Evolutionary conservation across 2,113 vertebrate genomes (phyloP).

Genomic region (Hirundichthys speculiger): DNA sequence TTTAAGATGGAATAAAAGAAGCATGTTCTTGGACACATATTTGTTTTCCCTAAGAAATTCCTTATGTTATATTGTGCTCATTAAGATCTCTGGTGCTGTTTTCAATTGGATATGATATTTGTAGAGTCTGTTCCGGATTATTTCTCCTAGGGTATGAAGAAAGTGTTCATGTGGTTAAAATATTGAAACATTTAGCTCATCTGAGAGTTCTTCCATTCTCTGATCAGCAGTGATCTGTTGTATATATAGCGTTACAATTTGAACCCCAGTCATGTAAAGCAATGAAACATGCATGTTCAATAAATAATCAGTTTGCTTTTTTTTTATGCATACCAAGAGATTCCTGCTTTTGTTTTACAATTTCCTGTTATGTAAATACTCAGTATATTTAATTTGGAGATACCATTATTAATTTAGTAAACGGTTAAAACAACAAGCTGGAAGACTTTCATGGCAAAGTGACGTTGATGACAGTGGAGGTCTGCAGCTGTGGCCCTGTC

Average conservation of each 20-base stretch:
- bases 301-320: slow-evolving; percentile 52
- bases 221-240: slow-evolving; percentile 20
- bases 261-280: slow-evolving; percentile 32
- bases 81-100: slow-evolving; percentile 30
- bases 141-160: slow-evolving; percentile 23
- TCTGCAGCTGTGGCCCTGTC: slow-evolving; percentile 28
- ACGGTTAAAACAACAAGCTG: slow-evolving; percentile 17
- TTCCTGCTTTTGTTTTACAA: slow-evolving; percentile 1
- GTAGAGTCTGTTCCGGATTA: slow-evolving; percentile 1
- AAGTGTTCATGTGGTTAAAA: slow-evolving; percentile 34
- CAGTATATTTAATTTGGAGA: slow-evolving; percentile 48
- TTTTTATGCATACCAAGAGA: slow-evolving; percentile 23
- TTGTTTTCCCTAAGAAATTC: slow-evolving; percentile 42
- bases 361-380: slow-evolving; percentile 27
- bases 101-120: slow-evolving; percentile 10
- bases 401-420: slow-evolving; percentile 35
- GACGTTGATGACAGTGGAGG: slow-evolving; percentile 12
- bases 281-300: slow-evolving; percentile 22
- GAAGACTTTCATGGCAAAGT: slow-evolving; percentile 22
- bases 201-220: slow-evolving; percentile 5
- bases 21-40: slow-evolving; percentile 7
- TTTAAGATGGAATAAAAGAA: slow-evolving; percentile 16
- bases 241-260: background rate
- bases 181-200: slow-evolving; percentile 37
- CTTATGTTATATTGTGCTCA: slow-evolving; percentile 13